Percentiles rank a stretch among this genome's conserved stretches.
Evolutionary conservation across 2,113 vertebrate species (phyloP).

Genomic region (Macrotus californicus): DNA sequence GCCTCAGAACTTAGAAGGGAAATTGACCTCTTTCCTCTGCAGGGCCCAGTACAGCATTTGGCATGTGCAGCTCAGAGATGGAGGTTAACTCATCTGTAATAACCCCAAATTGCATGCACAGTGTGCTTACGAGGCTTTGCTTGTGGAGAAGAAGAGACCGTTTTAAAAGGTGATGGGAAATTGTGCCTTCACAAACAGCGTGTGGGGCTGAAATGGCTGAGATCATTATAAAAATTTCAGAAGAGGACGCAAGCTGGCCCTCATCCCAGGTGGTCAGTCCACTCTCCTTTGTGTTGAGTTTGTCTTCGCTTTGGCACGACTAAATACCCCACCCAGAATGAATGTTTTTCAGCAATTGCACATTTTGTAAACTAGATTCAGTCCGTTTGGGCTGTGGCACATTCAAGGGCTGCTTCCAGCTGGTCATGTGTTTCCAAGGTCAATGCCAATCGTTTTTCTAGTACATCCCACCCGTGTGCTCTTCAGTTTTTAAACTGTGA

Average conservation of each 20-base stretch:
- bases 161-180: neutral
- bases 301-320: neutral
- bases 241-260: neutral
- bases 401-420: conserved; percentile 44
- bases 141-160: neutral
- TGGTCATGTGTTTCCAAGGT: neutral
- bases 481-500: conserved; percentile 30
- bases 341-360: neutral
- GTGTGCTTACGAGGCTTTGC: neutral
- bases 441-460: conserved; percentile 46
- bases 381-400: neutral
- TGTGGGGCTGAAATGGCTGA: neutral
- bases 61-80: neutral
- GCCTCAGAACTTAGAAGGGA: neutral
- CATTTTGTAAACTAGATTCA: conserved; percentile 10
- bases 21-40: neutral
- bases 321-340: neutral
- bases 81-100: neutral
- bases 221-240: neutral
- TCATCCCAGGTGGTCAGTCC: neutral
- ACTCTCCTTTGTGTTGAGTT: neutral
- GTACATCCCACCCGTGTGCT: neutral
- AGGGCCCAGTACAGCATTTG: neutral
- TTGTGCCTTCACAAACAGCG: neutral
- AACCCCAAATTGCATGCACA: neutral